phyloP scores from a whole-genome alignment of 2,113 vertebrate genomes.

The Ramphastos sulfuratus region DNA sequence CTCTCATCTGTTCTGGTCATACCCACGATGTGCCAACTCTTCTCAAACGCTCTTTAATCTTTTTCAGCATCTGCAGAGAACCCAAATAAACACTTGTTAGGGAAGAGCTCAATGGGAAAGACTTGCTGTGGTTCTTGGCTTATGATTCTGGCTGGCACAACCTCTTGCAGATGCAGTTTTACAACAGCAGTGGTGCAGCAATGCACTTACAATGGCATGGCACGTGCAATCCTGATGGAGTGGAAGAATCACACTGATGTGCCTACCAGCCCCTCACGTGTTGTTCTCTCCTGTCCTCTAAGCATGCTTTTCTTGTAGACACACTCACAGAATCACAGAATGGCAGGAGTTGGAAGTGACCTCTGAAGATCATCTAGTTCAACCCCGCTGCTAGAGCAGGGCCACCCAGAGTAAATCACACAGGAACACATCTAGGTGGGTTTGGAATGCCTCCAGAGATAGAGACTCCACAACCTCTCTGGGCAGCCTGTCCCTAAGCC shows the following conservation, averaged over 20 bases:
- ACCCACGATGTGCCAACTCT: background rate
- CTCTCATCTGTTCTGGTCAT: background rate
- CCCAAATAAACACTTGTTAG: background rate
- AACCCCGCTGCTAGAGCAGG: too few relatives aligned
- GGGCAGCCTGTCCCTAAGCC: too few relatives aligned
- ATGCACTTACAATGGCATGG: background rate
- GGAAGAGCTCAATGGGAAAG: background rate
- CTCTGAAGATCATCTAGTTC: too few relatives aligned
- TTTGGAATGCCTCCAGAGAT: too few relatives aligned
- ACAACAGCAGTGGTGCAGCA: background rate
- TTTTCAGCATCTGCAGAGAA: background rate
- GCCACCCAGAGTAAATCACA: too few relatives aligned
- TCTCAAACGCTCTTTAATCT: background rate
- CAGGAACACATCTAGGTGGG: too few relatives aligned
- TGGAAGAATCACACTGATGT: background rate
- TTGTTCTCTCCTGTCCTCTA: background rate
- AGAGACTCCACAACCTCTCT: too few relatives aligned
- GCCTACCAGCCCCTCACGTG: background rate
- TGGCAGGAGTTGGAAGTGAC: too few relatives aligned
- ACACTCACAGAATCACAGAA: background rate
- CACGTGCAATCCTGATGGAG: background rate
- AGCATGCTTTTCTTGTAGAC: background rate
- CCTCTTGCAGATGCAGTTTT: background rate
- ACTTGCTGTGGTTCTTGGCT: background rate
- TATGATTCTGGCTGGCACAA: background rate